Base-by-base conservation (phyloP, 2,888 invertebrate species). In the Eulithis testata region DNA sequence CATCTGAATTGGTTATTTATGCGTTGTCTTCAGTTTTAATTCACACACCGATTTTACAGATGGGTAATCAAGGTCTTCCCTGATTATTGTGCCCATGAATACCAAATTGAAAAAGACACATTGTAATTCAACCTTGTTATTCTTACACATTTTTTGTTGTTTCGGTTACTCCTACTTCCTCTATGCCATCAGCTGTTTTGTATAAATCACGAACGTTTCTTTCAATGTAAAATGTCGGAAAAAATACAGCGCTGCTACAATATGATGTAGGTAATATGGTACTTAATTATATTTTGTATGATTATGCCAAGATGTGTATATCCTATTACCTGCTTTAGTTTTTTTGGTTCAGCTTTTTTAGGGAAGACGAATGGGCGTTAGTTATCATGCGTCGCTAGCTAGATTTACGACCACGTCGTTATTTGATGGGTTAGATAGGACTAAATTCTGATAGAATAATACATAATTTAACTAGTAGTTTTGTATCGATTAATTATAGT, bases 111-210 rank as follows among this genome's bases (percentile, higher is more conserved):
- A 70, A 70, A 77, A 79, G 77, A 83, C 83, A 76, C 77, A 81
- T 78, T 74, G 73, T 52, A 11, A 60, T 63, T 51, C 65, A 66
- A 70, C 69, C 70, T 77, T 68, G 70, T 72, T 70, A 66, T 69
- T 76, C 70, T 73, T 74, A 72, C 73, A 67, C 74, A 74, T 81
- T 83, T 86, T 81, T 78, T 80, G 70, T 62, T 51, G 37, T 60
- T 45, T 57, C 9, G 11, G 14, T 66, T 70, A 50, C 68, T 76
- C 70, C 77, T 74, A 70, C 79, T 86, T 88, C 87, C 86, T 86
- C 47, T 60, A 49, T 47, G 50, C 37, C 21, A 43, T 14, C 31
- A 52, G 45, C 43, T 27, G 51, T 50, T 45, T 53, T 49, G 49
- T 21, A 40, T 53, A 40, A n/a, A 52, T 36, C 53, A 53, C 53